These are phyloP conservation scores for Caenorhabditis remanei DNA, from an alignment of 1,140 invertebrate species.

Conservation along the genomic window DNA sequence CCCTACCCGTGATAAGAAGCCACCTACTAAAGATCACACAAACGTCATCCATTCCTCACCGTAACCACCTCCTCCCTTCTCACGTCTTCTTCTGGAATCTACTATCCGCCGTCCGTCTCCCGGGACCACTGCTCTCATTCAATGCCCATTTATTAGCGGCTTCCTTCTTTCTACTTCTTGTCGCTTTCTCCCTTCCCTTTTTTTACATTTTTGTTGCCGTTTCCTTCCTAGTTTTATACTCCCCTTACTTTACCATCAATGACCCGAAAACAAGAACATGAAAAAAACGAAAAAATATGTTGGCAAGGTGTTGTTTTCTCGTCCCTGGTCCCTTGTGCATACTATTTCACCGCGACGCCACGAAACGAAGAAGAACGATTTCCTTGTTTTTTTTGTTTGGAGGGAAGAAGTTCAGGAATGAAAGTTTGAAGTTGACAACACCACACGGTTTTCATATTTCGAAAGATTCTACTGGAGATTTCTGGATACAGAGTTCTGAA, in stretches of 20 bases:
- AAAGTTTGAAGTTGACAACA: conserved; percentile 1
- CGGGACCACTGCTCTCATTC: conserved; percentile 49
- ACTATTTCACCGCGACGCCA: conserved; percentile 5
- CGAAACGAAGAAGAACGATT: conserved; percentile 10
- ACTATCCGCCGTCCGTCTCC: neutral
- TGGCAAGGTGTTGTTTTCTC: conserved; percentile 29
- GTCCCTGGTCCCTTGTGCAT: conserved; percentile 23
- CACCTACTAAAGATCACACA: too few relatives aligned
- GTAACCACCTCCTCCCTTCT: neutral
- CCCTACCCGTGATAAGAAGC: too few relatives aligned
- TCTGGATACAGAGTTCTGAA: too few relatives aligned
- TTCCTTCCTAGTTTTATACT: neutral
- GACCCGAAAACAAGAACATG: conserved; percentile 50
- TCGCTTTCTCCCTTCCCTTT: conserved; percentile 27
- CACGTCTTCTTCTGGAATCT: conserved; percentile 10
- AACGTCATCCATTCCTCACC: too few relatives aligned
- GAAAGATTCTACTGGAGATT: neutral
- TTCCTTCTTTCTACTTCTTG: conserved; percentile 25
- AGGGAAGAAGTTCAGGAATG: neutral
- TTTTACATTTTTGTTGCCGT: neutral
- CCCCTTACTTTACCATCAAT: neutral
- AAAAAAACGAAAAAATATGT: neutral
- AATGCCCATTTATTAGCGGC: conserved; percentile 56
- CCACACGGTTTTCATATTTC: neutral
- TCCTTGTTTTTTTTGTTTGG: conserved; percentile 21